A percentile compares a stretch with the other conserved stretches of the same genome.
phyloP scores from a whole-genome alignment of 2,113 vertebrate genomes.

The Mormoops blainvillei region DNA sequence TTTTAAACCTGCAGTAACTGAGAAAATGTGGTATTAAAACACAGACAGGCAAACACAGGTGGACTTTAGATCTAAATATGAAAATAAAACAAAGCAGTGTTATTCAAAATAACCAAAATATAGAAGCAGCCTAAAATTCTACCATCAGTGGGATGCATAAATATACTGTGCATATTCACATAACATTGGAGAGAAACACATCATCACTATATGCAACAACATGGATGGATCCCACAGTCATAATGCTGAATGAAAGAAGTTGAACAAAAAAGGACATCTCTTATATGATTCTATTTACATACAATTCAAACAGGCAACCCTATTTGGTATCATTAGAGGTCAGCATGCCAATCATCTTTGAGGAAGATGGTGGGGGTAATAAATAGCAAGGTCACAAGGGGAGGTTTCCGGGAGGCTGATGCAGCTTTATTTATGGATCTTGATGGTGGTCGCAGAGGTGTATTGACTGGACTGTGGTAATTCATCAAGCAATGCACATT shows the following conservation, averaged over 20 bases:
- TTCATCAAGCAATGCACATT: background rate
- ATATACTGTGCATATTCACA: background rate
- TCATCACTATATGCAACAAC: background rate
- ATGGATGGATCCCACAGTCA: background rate
- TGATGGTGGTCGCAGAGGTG: background rate
- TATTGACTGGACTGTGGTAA: background rate
- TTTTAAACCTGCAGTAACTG: background rate
- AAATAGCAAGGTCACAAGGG: background rate
- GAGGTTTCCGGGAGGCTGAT: background rate
- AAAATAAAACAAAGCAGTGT: background rate
- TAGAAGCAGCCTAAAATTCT: background rate
- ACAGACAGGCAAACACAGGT: background rate
- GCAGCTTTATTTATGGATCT: background rate
- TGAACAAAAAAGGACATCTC: background rate
- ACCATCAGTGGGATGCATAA: background rate
- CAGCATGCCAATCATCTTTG: background rate
- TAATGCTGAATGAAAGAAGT: background rate
- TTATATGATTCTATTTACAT: background rate
- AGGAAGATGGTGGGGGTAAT: background rate
- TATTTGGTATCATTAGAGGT: background rate
- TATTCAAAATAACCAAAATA: background rate
- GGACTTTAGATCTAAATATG: background rate
- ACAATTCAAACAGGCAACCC: background rate
- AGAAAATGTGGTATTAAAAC: background rate
- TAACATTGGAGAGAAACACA: background rate